Evolutionary conservation across 2,113 vertebrate species (phyloP).

Genomic region (Neodontobutis hainanensis): DNA sequence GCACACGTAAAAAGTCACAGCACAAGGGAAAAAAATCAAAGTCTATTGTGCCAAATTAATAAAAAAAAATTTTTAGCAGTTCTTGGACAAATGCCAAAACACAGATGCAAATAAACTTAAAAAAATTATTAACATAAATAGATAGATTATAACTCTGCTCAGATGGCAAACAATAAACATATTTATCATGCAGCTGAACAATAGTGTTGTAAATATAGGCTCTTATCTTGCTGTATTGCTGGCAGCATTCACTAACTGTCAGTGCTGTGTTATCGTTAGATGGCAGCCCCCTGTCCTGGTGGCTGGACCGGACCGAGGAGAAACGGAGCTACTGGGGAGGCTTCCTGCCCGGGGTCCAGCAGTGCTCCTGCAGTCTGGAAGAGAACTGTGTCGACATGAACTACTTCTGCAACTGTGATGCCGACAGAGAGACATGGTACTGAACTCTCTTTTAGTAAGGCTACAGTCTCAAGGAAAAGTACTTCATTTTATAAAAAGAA

Average conservation of each 20-base stretch:
- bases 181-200: no score
- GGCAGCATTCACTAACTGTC: background rate
- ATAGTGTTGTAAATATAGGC: background rate
- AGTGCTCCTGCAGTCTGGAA: constrained; percentile 93
- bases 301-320: constrained; percentile 89
- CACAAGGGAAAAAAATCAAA: no score
- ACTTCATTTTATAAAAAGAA: background rate
- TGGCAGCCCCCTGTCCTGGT: constrained; percentile 92
- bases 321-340: constrained; percentile 95
- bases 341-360: constrained; percentile 88
- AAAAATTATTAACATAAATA: no score
- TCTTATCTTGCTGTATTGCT: constrained; percentile 12
- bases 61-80: no score
- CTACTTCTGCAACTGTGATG: constrained; percentile 97
- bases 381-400: constrained; percentile 93
- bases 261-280: constrained; percentile 76
- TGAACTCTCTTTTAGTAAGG: background rate
- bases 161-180: no score
- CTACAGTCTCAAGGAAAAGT: background rate
- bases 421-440: constrained; percentile 90
- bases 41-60: no score
- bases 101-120: no score
- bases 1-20: no score
- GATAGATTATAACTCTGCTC: no score
- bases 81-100: no score